Base-by-base conservation (phyloP, 2,113 vertebrate species). In the Ameiurus melas region DNA sequence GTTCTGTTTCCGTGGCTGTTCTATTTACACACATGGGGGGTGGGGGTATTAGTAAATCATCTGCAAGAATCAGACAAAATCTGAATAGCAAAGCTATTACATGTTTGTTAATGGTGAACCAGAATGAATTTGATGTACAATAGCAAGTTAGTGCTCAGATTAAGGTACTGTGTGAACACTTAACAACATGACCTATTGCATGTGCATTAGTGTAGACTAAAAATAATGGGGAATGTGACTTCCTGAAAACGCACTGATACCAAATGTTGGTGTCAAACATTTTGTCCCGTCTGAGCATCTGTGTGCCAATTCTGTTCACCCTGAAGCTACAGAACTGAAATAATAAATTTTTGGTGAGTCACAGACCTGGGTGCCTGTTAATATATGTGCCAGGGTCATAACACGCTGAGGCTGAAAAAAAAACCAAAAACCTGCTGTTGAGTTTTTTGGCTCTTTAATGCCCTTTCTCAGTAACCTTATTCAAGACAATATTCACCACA, bases 71-170 rank as follows among this genome's bases (percentile, higher is more conserved):
- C 43, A 27, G 25, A 78, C 13, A 51, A n/a, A 25, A 51, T 47
- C 25, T 13, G 43, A 51, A 16, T 78, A 22, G 27, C 20, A 25
- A 51, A 12, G 43, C 47, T 43, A 43, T 51, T 78, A 25, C 39
- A 20, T 51, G 8, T 73, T 47, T 51, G 77, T 5, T 16, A 79
- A 51, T 51, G 8, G 5, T 79, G 25, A 13, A 27, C 8, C 5
- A 55, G 55, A 25, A 60, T 82, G 4, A 39, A 60, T 83, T 22
- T 60, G 57, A 39, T 25, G 4, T 60, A 82, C 20, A 82, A 22
- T 58, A 81, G 30, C 80, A 83, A 53, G 33, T 75, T 75, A 75
- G 19, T 75, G 71, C 33, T 66, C 62, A 66, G 70, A 73, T 66
- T 66, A 25, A 66, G 27, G 4, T 36, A 71, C 30, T 36, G 4